These are phyloP conservation scores for Halcyon malimbica DNA, from an alignment of 2,113 vertebrate species.

Conservation along the genomic window DNA sequence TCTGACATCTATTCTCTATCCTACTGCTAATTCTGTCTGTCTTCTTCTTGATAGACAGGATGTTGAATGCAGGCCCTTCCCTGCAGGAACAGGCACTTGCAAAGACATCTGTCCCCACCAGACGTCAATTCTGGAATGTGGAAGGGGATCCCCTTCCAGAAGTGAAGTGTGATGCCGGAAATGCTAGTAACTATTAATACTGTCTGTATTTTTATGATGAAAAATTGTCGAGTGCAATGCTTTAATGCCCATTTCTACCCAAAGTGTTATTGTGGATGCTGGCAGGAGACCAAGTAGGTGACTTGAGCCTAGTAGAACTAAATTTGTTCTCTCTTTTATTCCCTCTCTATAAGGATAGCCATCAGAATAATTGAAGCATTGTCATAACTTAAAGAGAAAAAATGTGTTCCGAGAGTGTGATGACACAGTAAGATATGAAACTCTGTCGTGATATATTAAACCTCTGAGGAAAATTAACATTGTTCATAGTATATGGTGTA, in stretches of 20 bases:
- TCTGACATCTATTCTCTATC: not conserved
- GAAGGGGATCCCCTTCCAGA: slow-evolving; percentile 70
- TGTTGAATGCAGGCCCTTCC: slow-evolving; percentile 31
- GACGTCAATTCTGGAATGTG: slow-evolving; percentile 55
- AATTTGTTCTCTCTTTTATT: not conserved
- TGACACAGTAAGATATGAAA: not conserved
- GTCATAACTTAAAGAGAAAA: not conserved
- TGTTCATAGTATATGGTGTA: not conserved
- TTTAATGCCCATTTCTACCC: not conserved
- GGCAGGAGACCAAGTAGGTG: not conserved
- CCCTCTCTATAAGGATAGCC: not conserved
- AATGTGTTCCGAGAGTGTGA: not conserved
- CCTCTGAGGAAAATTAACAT: not conserved
- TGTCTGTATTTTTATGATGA: slow-evolving; percentile 43
- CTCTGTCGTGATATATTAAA: not conserved
- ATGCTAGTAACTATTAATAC: slow-evolving; percentile 67
- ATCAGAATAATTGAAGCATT: not conserved
- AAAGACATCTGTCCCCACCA: slow-evolving; percentile 20
- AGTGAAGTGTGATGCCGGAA: slow-evolving; percentile 61
- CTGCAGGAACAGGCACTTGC: slow-evolving; percentile 42
- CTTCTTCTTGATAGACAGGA: slow-evolving; percentile 16
- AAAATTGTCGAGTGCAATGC: slow-evolving; percentile 25
- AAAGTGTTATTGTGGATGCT: not conserved
- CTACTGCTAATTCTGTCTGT: not conserved
- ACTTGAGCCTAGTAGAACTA: not conserved